A percentile compares a stretch with the other conserved stretches of the same genome.
phyloP scores from a whole-genome alignment of 2,113 vertebrate genomes.

The Chaenocephalus aceratus region DNA sequence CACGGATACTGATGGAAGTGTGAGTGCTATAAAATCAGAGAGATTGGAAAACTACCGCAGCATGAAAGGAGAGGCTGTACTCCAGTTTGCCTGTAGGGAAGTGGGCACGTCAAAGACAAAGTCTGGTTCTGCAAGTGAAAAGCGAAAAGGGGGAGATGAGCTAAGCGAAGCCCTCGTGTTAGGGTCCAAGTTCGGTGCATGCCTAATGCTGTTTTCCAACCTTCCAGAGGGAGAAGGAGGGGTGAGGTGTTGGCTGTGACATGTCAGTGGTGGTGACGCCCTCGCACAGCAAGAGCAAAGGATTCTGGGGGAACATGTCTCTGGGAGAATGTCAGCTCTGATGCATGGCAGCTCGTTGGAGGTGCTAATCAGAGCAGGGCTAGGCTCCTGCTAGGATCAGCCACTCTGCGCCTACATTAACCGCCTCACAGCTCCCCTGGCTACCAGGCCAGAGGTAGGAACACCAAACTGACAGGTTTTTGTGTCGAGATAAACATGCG shows the following conservation, averaged over 20 bases:
- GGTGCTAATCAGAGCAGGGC: slow-evolving; percentile 94
- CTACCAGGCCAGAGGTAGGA: slow-evolving; percentile 65
- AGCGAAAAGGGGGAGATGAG: slow-evolving; percentile 30
- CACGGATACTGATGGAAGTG: slow-evolving; percentile 59
- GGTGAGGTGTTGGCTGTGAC: slow-evolving; percentile 89
- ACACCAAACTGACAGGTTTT: slow-evolving; percentile 73
- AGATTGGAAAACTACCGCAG: slow-evolving; percentile 62
- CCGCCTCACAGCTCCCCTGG: slow-evolving; percentile 74
- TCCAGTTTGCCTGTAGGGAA: slow-evolving; percentile 35
- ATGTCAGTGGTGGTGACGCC: slow-evolving; percentile 85
- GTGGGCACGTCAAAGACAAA: slow-evolving; percentile 33
- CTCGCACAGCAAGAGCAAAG: slow-evolving; percentile 88
- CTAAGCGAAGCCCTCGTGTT: slow-evolving; percentile 55
- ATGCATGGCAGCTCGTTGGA: slow-evolving; percentile 92
- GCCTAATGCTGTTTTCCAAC: slow-evolving; percentile 90
- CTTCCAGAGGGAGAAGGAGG: slow-evolving; percentile 86
- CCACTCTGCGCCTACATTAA: slow-evolving; percentile 77
- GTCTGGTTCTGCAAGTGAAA: slow-evolving; percentile 40
- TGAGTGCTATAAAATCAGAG: slow-evolving; percentile 56
- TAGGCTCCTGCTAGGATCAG: slow-evolving; percentile 75
- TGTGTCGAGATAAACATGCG: slow-evolving; percentile 79
- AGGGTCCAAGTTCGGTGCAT: slow-evolving; percentile 69
- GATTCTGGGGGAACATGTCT: slow-evolving; percentile 92
- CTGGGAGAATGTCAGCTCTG: slow-evolving; percentile 94
- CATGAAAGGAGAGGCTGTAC: slow-evolving; percentile 43